Base-by-base conservation (phyloP, 2,888 invertebrate genomes). In the Zygaena filipendulae region DNA sequence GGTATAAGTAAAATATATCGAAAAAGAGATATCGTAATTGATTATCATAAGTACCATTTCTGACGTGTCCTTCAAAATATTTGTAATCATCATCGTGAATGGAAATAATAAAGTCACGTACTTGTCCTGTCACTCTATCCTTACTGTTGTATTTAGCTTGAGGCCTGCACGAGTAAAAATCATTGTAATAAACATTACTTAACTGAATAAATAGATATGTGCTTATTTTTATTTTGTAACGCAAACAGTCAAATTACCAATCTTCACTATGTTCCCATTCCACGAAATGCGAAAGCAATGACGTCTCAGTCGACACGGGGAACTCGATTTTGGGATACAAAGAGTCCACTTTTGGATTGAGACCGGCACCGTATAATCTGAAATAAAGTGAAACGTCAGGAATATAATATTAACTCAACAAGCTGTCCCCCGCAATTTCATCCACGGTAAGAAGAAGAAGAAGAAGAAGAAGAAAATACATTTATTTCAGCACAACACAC, bases 291-390 rank as follows among this genome's bases (percentile, higher is more conserved):
- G 91, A 86, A 18, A 95, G 82, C 74, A 89, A 85, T 0, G 90
- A 86, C 0, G 95, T 95, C 22, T 89, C 87, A n/a, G 88, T 82
- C 3, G 91, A 86, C 0, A 95, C 95, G 0, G 95, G 95, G 48
- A 83, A 92, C 27, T 84, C 47, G 0, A 91, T 71, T 25, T 70
- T 59, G 0, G 91, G 88, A 54, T 91, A 94, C 7, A 96, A 61
- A 9, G 82, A 82, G 3, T 86, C 71, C 3, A 92, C 61, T 43
- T 87, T 81, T 1, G 90, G 83, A 36, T 88, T 84, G 8, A 87
- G 56, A 2, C 95, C 95, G 31, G 77, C 72, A 39, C 84, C 80
- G 54, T 87, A 94, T 26, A 94, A 61, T 45, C 89, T 90, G 40
- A 32, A 54, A 52, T 27, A 11, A 35, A 39, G n/a, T n/a, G n/a